Evolutionary conservation across 2,888 invertebrate genomes (phyloP).

Genomic region (Himalopsyche kuldschensis): DNA sequence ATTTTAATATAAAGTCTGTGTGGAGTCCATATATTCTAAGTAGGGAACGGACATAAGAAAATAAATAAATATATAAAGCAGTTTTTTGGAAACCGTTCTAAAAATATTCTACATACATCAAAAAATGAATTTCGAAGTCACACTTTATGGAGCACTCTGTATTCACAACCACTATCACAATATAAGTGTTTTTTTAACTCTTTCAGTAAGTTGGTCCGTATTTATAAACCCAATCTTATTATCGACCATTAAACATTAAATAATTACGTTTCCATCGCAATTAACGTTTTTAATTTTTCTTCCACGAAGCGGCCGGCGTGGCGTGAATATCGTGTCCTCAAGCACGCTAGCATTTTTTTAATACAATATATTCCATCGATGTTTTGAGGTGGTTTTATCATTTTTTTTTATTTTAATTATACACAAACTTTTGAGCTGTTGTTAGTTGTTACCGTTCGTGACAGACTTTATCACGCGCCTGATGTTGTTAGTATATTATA

Average conservation of each 20-base stretch:
- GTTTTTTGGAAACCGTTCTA: no score
- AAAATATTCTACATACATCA: no score
- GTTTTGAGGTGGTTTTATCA: conserved; percentile 19
- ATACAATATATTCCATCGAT: conserved; percentile 13
- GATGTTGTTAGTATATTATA: not conserved
- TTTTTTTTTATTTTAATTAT: conserved; percentile 31
- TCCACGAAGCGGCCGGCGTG: conserved; percentile 25
- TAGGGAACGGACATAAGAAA: no score
- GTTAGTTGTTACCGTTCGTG: conserved; percentile 24
- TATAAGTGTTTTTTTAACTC: not conserved
- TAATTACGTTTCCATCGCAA: conserved; percentile 36
- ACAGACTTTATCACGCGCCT: conserved; percentile 33
- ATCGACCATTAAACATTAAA: conserved; percentile 38
- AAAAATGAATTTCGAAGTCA: no score
- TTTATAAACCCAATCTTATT: conserved; percentile 15
- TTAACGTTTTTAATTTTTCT: conserved; percentile 31
- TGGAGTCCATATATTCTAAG: no score
- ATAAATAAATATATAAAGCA: no score
- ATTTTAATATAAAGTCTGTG: no score
- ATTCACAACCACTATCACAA: not conserved
- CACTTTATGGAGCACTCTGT: not conserved
- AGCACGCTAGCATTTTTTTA: conserved; percentile 19
- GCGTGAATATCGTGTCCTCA: conserved; percentile 28
- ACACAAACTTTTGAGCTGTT: not conserved
- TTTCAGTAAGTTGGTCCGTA: not conserved